Evolutionary conservation across 2,113 vertebrate species (phyloP).

Genomic region (Orthonyx spaldingii): DNA sequence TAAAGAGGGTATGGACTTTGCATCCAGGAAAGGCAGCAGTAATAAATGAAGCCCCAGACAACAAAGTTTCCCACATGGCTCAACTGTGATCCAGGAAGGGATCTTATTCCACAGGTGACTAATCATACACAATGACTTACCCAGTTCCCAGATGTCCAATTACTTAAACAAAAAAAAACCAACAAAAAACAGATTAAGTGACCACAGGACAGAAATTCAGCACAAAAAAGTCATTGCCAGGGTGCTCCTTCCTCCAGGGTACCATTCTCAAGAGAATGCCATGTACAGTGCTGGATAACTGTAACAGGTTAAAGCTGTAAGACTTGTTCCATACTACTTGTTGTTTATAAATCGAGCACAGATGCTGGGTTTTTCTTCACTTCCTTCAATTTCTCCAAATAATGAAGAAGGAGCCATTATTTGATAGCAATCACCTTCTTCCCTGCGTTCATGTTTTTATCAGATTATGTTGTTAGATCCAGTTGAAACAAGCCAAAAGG

Average conservation of each 20-base stretch:
- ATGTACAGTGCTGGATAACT: background rate
- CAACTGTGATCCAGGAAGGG: background rate
- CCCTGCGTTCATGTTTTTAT: accelerated
- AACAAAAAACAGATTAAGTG: background rate
- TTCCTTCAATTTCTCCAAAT: background rate
- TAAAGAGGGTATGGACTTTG: background rate
- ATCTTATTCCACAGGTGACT: background rate
- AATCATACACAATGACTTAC: background rate
- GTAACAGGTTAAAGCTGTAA: background rate
- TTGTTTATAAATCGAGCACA: background rate
- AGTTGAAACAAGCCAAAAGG: background rate
- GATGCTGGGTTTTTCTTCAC: background rate
- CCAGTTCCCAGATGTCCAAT: background rate
- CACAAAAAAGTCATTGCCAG: background rate
- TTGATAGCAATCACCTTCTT: background rate
- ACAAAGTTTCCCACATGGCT: background rate
- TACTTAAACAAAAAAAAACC: background rate
- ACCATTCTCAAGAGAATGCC: background rate
- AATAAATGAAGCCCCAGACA: background rate
- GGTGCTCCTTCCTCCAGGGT: background rate
- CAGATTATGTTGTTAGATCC: background rate
- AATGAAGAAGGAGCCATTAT: background rate
- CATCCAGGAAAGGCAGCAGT: background rate
- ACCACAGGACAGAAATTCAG: background rate
- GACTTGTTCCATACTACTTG: background rate